phyloP scores from a whole-genome alignment of 30 jellyfish, hydroid and myxozoan genomes.

The Rhopilema esculentum region DNA sequence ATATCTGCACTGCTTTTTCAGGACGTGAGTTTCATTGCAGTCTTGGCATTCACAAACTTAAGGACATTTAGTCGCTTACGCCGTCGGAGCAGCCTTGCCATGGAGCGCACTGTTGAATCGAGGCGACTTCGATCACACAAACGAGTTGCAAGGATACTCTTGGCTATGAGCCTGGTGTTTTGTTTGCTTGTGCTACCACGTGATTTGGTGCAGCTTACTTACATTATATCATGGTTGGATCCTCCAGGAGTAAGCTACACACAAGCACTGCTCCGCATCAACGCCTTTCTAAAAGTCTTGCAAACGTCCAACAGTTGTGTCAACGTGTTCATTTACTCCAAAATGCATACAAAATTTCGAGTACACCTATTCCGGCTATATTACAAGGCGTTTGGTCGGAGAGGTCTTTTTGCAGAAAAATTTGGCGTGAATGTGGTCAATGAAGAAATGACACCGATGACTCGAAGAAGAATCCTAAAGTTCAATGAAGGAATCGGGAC shows the following conservation, averaged over 20 bases:
- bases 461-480: slow-evolving; percentile 1
- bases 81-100: slow-evolving; percentile 26
- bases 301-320: slow-evolving; percentile 95
- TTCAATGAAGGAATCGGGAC: slow-evolving; percentile 17
- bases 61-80: slow-evolving; percentile 50
- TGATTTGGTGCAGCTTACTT: slow-evolving; percentile 71
- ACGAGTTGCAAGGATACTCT: slow-evolving; percentile 72
- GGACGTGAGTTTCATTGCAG: slow-evolving; percentile 68
- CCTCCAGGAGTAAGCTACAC: slow-evolving; percentile 65
- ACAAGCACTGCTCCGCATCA: slow-evolving; percentile 24
- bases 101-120: slow-evolving; percentile 38
- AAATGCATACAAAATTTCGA: slow-evolving; percentile 80
- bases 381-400: slow-evolving; percentile 2
- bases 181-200: slow-evolving; percentile 86
- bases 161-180: slow-evolving; percentile 81
- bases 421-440: neutral
- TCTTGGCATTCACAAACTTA: slow-evolving; percentile 70
- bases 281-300: slow-evolving; percentile 78
- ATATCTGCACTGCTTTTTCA: slow-evolving; percentile 62
- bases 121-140: slow-evolving; percentile 61
- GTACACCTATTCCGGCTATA: slow-evolving; percentile 24
- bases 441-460: slow-evolving; percentile 20
- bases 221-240: slow-evolving; percentile 76
- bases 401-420: neutral
- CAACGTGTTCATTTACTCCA: slow-evolving; percentile 85